Evolutionary conservation across 2,888 invertebrate species (phyloP), one percentile per base, ranked within the genome.

Genomic region (Chironomus riparius): DNA sequence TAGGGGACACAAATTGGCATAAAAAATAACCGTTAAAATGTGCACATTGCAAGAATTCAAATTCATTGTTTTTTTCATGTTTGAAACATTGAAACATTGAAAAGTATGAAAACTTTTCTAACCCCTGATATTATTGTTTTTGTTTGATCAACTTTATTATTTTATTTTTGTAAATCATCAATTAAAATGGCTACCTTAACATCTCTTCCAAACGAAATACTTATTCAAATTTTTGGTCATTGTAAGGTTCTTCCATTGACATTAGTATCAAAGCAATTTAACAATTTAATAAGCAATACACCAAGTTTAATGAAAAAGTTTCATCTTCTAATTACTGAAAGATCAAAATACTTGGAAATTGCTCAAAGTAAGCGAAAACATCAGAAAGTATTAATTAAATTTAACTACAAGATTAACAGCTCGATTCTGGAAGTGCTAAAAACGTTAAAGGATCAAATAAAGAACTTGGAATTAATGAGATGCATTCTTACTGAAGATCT

Each of bases 191-290:
- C 10, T 2, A 24, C 6, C 12, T 28, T 70, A 21, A 22, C 68
- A 21, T 15, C 56, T 21, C 10, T 73, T 28, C 73, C 73, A 21
- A 62, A 47, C 18, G 73, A 73, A 15, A 38, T 73, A 18, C 38
- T 73, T 62, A 12, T 62, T 13, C 18, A 73, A 24, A 73, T 73
- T 3, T 73, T 73, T 15, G 47, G 47, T 6, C 47, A 47, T 62
- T 73, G 73, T 28, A 73, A 73, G 38, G 73, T 73, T 1, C 47
- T 73, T 15, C 62, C 62, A n/a, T n/a, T 73, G 2, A 73, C 65
- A 2, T 15, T 38, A 3, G 73, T 73, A 2, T 73, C 22, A 18
- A 38, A 61, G 18, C 62, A 73, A 24, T 73, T 73, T 50, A 73
- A 73, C 18, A 13, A 62, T 3, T 21, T 73, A 5, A 62, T 73